Percentiles rank a stretch among this genome's conserved stretches.
Conservation (phyloP, 92 coral and sea anemone species). For the Ricordea florida region DNA sequence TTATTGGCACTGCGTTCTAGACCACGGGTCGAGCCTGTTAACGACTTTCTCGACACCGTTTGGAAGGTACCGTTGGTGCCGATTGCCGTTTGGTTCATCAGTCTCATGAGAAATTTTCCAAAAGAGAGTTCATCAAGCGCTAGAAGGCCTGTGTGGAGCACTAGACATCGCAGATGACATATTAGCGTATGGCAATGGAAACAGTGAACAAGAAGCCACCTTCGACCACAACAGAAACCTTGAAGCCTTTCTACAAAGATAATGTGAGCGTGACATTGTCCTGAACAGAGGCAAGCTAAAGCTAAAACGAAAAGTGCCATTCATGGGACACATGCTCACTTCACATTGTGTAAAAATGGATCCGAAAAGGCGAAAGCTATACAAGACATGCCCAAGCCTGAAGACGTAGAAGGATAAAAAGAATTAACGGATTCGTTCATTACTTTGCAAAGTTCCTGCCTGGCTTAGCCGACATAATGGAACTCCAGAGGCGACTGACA, state of each 20-base stretch:
- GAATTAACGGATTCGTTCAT: slow-evolving; percentile 36
- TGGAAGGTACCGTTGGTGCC: slow-evolving; percentile 50
- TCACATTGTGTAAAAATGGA: slow-evolving; percentile 26
- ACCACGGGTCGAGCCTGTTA: slow-evolving; percentile 47
- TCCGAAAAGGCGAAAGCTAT: slow-evolving; percentile 61
- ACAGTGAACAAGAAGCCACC: slow-evolving; percentile 26
- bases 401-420: slow-evolving; percentile 41
- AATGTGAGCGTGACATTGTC: slow-evolving; percentile 33
- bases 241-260: slow-evolving; percentile 30
- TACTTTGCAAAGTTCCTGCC: slow-evolving; percentile 54
- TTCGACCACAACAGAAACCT: slow-evolving; percentile 36
- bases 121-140: slow-evolving; percentile 56
- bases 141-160: slow-evolving; percentile 46
- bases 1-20: slow-evolving; percentile 53
- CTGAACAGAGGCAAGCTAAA: slow-evolving; percentile 47
- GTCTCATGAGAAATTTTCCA: slow-evolving; percentile 55
- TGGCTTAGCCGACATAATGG: slow-evolving; percentile 34
- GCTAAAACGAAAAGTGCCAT: slow-evolving; percentile 20
- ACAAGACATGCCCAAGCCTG: slow-evolving; percentile 48
- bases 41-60: slow-evolving; percentile 59
- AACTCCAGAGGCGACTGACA: slow-evolving; percentile 31
- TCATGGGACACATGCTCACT: slow-evolving; percentile 58
- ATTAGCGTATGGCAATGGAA: slow-evolving; percentile 30
- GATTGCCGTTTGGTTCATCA: slow-evolving; percentile 54
- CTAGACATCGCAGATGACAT: slow-evolving; percentile 49